Evolutionary conservation across 1,140 invertebrate species (phyloP), one percentile per base, ranked within the genome.

Genomic region (Plutomurus gul): DNA sequence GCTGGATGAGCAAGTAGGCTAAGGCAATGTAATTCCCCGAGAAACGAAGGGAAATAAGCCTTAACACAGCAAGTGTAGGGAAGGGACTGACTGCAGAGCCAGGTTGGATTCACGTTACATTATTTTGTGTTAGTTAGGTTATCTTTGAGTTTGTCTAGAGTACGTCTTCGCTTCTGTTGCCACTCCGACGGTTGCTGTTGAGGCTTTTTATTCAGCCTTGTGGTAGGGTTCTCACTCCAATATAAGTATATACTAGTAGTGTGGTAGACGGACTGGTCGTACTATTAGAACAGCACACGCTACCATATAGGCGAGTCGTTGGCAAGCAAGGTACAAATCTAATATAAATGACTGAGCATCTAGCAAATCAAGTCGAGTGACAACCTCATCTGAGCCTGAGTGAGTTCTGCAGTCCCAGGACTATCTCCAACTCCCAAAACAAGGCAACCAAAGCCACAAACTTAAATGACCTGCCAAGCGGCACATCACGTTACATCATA

Each of bases 311-410:
- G 49, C 8, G 8, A 51, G 47, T 30, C n/a, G 47, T 27, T 13
- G 16, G 49, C 13, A 8, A 22, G 49, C n/a, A n/a, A 56, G 22
- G 40, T 49, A 75, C 73, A 75, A 75, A 75, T 75, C 73, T 75
- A 75, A 75, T 75, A 75, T 75, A 49, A 75, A 75, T 51, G 73
- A 75, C 43, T 49, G 43, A 75, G 43, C 40, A 75, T 75, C 73
- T 43, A 75, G 73, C 73, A 75, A 75, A 75, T 75, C 73, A 75
- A 51, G 40, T 47, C 36, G 73, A 75, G 73, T 75, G 73, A 75
- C 73, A 75, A 51, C 27, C 70, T 72, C 70, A 72, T 72, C 70
- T 72, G 70, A 72, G 30, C 39, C 70, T 46, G 70, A 72, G 70
- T 72, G 70, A 72, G 70, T 72, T 72, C 39, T 46, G n/a, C 22